Percentiles rank a stretch among this genome's conserved stretches.
These are phyloP conservation scores for Pseudococcus jackbeardsleyi DNA, from an alignment of 2,888 invertebrate genomes.

Conservation along the genomic window DNA sequence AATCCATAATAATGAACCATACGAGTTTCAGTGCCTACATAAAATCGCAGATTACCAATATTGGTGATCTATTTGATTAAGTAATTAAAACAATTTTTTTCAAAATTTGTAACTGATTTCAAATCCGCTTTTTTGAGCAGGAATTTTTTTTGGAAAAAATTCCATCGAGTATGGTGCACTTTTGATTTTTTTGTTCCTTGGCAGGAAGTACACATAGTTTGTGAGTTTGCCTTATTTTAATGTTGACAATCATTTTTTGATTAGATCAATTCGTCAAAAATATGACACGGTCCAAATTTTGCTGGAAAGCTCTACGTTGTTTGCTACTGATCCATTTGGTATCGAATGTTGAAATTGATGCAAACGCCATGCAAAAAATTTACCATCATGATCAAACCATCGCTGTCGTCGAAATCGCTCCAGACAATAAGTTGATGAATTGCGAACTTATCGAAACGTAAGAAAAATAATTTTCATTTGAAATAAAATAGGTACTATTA, in stretches of 20 bases:
- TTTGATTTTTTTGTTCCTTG: too few relatives aligned
- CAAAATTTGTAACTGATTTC: too few relatives aligned
- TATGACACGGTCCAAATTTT: conserved; percentile 3
- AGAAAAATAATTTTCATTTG: conserved; percentile 73
- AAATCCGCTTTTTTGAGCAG: too few relatives aligned
- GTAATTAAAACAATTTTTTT: too few relatives aligned
- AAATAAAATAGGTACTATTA: too few relatives aligned
- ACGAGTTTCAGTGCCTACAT: too few relatives aligned
- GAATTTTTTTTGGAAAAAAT: too few relatives aligned
- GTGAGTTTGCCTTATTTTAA: not conserved
- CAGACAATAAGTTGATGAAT: conserved; percentile 73
- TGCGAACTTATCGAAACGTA: conserved; percentile 83
- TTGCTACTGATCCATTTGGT: not conserved
- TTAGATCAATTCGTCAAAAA: not conserved
- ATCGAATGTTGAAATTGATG: not conserved
- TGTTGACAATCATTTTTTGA: not conserved
- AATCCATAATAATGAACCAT: too few relatives aligned
- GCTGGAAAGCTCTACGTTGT: not conserved
- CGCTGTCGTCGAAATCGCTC: conserved; percentile 84
- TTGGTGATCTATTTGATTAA: too few relatives aligned
- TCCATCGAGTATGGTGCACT: too few relatives aligned
- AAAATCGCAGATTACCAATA: too few relatives aligned
- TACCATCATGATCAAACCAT: conserved; percentile 84
- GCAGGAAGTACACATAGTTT: too few relatives aligned
- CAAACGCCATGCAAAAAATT: conserved; percentile 67